Evolutionary conservation across 2,797 vertebrate genomes (phyloP), one percentile per base, ranked within the genome.

Genomic region (Austrolebias charrua): DNA sequence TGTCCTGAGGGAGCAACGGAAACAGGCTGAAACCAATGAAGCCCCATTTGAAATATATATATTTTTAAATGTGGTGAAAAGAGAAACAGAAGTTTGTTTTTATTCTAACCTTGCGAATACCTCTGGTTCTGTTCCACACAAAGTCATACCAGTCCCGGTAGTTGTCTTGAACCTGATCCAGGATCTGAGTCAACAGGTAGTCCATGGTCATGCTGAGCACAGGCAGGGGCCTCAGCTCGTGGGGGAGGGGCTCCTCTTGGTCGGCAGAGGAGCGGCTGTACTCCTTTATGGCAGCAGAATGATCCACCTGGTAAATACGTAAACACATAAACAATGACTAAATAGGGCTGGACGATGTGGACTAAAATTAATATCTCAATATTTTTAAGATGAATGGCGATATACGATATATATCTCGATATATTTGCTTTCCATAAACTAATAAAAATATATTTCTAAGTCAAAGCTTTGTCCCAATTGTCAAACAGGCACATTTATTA

Each of bases 211-310:
- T 94, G 76, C 89, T 92, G 33, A 99, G 86, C 9, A 98, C 94
- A 1, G 93, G 86, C 9, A 95, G 91, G 16, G 98, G 96, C 12
- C 98, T 93, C 65, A 99, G 60, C 53, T 99, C 98, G 3, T 98
- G 95, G 0, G 97, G 93, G 16, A 99, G 89, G 55, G 97, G 98
- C 58, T 98, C 97, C 75, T 99, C 98, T 85, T 99, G 97, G 82
- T 99, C 98, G 0, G 97, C 98, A 0, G 96, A 99, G 1, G 98
- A 99, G 50, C 98, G 95, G 78, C 97, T 99, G 64, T 99, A 99
- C 80, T 99, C 98, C 78, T 99, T 99, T 63, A 99, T 91, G 0
- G 97, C 94, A 1, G 95, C 88, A 0, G 84, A 63, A 2, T 98
- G 98, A 80, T 96, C 94, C 61, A 98, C 95, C 98, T 99, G 29